A percentile compares a stretch with the other conserved stretches of the same genome.
phyloP scores from a whole-genome alignment of 2,888 invertebrate species.

The Calliphora vomitoria region DNA sequence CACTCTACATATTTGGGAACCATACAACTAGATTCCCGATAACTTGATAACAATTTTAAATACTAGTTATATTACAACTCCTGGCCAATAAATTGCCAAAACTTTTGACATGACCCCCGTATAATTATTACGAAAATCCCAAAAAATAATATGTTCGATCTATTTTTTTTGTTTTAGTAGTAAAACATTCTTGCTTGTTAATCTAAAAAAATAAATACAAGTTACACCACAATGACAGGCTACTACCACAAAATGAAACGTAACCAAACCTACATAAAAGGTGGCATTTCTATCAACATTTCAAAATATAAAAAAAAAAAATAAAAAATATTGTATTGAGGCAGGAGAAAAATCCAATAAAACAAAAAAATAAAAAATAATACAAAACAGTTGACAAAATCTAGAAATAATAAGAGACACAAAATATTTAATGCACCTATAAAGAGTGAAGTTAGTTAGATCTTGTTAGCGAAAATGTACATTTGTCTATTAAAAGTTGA shows the following conservation, averaged over 20 bases:
- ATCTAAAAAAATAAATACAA: constrained; percentile 38
- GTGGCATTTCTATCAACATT: constrained; percentile 49
- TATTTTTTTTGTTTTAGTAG: constrained; percentile 9
- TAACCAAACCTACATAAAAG: constrained; percentile 59
- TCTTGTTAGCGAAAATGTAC: constrained; percentile 57
- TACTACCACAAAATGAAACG: constrained; percentile 30
- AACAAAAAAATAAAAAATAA: too few relatives aligned
- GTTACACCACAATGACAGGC: constrained; percentile 41
- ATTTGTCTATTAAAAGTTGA: constrained; percentile 12
- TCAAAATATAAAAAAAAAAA: constrained; percentile 9
- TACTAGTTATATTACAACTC: too few relatives aligned
- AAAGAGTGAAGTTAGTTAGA: constrained; percentile 15
- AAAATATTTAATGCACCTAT: constrained; percentile 50
- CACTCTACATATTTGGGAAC: too few relatives aligned
- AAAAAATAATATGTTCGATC: neutral
- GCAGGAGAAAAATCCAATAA: constrained; percentile 22
- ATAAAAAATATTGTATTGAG: neutral
- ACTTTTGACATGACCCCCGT: neutral
- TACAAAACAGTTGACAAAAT: constrained; percentile 52
- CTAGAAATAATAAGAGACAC: constrained; percentile 31
- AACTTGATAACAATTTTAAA: too few relatives aligned
- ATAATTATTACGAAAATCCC: neutral
- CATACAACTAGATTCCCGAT: too few relatives aligned
- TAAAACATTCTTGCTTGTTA: constrained; percentile 29
- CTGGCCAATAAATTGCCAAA: neutral